Evolutionary conservation across 2,797 vertebrate genomes (phyloP).

Genomic region (Carapus acus): DNA sequence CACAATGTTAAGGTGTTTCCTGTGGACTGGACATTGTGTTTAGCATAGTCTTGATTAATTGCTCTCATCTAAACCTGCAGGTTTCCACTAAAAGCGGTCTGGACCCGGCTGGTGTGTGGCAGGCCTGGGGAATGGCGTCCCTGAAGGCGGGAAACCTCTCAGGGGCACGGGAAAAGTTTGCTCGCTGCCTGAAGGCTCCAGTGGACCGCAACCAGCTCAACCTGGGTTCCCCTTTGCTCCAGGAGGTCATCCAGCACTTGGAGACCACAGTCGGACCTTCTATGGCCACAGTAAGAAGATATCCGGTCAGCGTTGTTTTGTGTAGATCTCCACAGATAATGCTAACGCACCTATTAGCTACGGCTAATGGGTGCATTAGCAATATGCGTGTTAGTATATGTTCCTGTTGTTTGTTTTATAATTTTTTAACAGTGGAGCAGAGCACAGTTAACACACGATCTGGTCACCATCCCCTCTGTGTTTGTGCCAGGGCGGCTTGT

Average conservation of each 20-base stretch:
- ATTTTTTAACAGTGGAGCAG: too few relatives aligned
- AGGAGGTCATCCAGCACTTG: constrained; percentile 88
- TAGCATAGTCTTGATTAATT: too few relatives aligned
- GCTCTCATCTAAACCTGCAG: constrained; percentile 56
- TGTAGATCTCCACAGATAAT: too few relatives aligned
- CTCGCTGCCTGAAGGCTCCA: constrained; percentile 85
- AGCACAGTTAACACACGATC: background rate
- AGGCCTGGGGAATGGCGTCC: constrained; percentile 93
- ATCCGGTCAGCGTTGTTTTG: background rate
- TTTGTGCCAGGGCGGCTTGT: too few relatives aligned
- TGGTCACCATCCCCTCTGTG: background rate
- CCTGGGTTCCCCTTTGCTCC: constrained; percentile 79
- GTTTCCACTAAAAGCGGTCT: constrained; percentile 97
- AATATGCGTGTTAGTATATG: too few relatives aligned
- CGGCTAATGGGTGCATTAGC: too few relatives aligned
- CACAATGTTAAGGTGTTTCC: background rate
- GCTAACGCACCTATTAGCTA: too few relatives aligned
- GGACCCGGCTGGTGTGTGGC: constrained; percentile 90
- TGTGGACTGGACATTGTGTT: too few relatives aligned
- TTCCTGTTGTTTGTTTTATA: too few relatives aligned
- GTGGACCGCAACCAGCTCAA: constrained; percentile 88
- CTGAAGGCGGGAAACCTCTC: constrained; percentile 86
- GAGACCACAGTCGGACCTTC: constrained; percentile 78
- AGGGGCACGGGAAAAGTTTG: constrained; percentile 87
- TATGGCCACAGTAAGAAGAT: constrained; percentile 69